Conservation (phyloP, 2,888 invertebrate genomes). For the Clusia tigrina region DNA sequence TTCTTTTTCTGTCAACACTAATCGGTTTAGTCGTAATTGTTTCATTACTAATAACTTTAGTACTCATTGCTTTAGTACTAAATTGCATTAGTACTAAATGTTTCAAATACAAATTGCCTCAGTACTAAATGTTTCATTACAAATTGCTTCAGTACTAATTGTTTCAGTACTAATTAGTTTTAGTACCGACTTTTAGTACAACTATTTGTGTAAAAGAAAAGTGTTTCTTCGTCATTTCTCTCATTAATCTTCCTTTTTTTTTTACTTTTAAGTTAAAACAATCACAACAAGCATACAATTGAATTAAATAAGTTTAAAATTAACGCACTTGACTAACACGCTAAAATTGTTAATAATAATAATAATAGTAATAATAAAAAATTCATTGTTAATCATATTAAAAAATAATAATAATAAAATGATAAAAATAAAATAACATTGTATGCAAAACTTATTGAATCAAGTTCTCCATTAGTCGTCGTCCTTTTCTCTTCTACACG, state of each 20-base stretch:
- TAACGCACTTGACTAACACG: constrained; percentile 50
- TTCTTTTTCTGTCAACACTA: no score
- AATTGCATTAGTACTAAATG: no score
- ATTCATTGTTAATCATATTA: constrained; percentile 50
- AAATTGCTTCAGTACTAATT: no score
- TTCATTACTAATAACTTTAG: constrained; percentile 4
- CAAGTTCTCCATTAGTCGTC: constrained; percentile 65
- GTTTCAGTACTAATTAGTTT: constrained; percentile 29
- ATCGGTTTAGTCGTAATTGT: constrained; percentile 36
- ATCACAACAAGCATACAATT: constrained; percentile 54
- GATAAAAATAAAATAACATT: no score
- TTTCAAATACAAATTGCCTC: no score
- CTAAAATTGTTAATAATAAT: constrained; percentile 38
- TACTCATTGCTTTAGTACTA: no score
- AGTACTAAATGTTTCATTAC: no score
- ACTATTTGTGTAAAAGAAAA: neutral
- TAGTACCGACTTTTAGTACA: constrained; percentile 20
- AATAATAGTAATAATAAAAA: constrained; percentile 4
- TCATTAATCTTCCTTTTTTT: constrained; percentile 33
- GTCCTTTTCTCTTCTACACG: constrained; percentile 36
- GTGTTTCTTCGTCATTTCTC: constrained; percentile 41
- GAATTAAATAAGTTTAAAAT: constrained; percentile 42
- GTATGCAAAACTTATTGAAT: no score
- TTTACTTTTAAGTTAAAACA: constrained; percentile 48
- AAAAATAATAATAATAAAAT: no score